phyloP scores from a whole-genome alignment of 1,140 invertebrate genomes.

The Drosophila orosa region DNA sequence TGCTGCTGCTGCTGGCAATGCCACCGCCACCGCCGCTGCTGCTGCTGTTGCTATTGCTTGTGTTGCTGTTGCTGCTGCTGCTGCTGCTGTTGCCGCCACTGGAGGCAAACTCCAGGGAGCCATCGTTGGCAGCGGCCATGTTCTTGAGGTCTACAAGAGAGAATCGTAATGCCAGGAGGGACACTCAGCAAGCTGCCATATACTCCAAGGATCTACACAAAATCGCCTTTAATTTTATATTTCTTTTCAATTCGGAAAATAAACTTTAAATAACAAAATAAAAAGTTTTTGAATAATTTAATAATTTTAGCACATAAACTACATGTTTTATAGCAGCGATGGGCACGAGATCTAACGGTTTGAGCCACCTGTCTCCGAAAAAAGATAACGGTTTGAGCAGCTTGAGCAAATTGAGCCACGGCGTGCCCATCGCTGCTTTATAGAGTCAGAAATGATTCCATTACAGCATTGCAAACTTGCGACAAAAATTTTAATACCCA shows the following conservation, averaged over 20 bases:
- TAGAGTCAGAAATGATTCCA: no score
- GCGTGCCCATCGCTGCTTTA: no score
- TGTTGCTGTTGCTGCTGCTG: slow-evolving; percentile 36
- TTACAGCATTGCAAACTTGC: no score
- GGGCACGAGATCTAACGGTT: no score
- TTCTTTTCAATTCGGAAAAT: not conserved
- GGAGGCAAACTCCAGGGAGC: slow-evolving; percentile 70
- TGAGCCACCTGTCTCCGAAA: no score
- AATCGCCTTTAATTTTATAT: slow-evolving; percentile 5
- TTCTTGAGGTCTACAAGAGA: slow-evolving; percentile 79
- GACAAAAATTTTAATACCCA: no score
- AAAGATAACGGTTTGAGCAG: no score
- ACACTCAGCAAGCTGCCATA: slow-evolving; percentile 21
- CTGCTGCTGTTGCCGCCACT: slow-evolving; percentile 54
- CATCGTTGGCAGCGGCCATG: slow-evolving; percentile 76
- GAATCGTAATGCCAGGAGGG: slow-evolving; percentile 45
- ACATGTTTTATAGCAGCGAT: no score
- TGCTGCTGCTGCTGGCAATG: slow-evolving; percentile 34
- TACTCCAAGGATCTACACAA: slow-evolving; percentile 10
- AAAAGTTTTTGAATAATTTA: no score
- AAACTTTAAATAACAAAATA: not conserved
- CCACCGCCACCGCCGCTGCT: slow-evolving; percentile 30
- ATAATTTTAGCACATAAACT: no score
- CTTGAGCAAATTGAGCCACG: no score
- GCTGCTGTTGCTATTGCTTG: slow-evolving; percentile 29